phyloP scores from a whole-genome alignment of 2,797 vertebrate genomes.

The Thamnophis elegans region DNA sequence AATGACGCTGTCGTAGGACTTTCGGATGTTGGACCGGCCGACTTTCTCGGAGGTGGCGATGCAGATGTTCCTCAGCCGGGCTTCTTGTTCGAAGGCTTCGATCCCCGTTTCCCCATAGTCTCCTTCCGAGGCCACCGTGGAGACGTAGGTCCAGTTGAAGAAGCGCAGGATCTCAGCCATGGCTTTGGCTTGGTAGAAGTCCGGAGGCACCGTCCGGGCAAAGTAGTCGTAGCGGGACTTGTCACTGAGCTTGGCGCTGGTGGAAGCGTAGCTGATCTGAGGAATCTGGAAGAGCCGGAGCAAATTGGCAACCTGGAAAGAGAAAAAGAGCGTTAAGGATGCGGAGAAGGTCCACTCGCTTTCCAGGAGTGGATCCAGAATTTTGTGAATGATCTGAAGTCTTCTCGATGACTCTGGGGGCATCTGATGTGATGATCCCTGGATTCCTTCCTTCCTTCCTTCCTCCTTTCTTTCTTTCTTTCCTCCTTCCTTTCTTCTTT shows the following conservation, averaged over 20 bases:
- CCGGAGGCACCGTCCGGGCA: constrained; percentile 93
- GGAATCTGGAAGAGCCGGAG: constrained; percentile 98
- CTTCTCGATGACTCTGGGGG: not conserved
- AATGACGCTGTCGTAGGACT: constrained; percentile 93
- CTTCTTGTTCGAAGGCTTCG: constrained; percentile 96
- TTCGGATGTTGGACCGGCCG: constrained; percentile 91
- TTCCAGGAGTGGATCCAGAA: not conserved
- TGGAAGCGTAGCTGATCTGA: constrained; percentile 98
- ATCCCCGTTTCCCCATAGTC: constrained; percentile 98
- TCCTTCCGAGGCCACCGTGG: constrained; percentile 94
- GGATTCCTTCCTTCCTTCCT: not conserved
- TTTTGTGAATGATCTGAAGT: not conserved
- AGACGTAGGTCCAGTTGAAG: constrained; percentile 99
- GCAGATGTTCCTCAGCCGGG: constrained; percentile 94
- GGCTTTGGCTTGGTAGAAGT: constrained; percentile 98
- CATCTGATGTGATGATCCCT: not conserved
- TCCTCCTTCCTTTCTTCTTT: not conserved
- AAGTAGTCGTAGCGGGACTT: constrained; percentile 97
- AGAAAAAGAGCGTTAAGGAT: not conserved
- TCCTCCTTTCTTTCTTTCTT: no score
- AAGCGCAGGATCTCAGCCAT: constrained; percentile 96
- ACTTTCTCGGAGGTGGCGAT: constrained; percentile 97
- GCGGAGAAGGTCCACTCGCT: not conserved
- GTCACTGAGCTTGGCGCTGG: constrained; percentile 97
- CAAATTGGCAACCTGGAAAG: constrained; percentile 91